These are phyloP conservation scores for Notoglanidium macrostoma DNA, from an alignment of 2,797 vertebrate species.

Conservation along the genomic window DNA sequence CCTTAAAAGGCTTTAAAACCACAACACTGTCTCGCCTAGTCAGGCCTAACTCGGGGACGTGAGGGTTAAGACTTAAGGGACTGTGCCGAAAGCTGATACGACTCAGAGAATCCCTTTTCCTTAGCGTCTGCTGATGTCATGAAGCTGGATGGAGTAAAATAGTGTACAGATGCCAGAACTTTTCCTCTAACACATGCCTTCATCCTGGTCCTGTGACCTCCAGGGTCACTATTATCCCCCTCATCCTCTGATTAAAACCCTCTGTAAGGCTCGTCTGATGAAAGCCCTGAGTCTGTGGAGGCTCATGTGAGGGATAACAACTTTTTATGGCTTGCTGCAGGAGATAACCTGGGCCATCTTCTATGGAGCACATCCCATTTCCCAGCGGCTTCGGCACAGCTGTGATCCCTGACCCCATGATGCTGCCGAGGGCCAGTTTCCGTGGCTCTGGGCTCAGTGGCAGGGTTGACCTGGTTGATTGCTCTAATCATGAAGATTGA, in stretches of 20 bases:
- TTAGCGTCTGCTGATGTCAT: constrained; percentile 25
- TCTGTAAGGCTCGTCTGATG: constrained; percentile 36
- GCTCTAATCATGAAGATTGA: constrained; percentile 55
- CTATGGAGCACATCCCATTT: constrained; percentile 50
- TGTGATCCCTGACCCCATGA: constrained; percentile 57
- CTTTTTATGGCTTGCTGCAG: constrained; percentile 45
- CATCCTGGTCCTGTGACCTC: constrained; percentile 61
- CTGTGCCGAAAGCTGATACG: constrained; percentile 32
- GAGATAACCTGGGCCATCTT: constrained; percentile 59
- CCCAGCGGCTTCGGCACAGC: constrained; percentile 46
- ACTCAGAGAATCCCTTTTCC: constrained; percentile 4
- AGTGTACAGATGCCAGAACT: constrained; percentile 24
- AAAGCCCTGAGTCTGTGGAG: constrained; percentile 44
- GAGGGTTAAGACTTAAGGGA: constrained; percentile 1
- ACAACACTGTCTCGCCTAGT: constrained; percentile 9
- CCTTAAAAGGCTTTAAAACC: constrained; percentile 32
- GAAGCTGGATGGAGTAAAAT: constrained; percentile 15
- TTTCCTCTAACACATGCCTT: constrained; percentile 66
- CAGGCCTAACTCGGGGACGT: background rate
- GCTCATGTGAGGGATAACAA: constrained; percentile 52
- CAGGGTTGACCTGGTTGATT: constrained; percentile 38
- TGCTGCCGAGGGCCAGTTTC: constrained; percentile 36
- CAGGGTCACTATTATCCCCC: constrained; percentile 51
- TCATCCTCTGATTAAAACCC: constrained; percentile 52
- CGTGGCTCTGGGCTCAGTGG: constrained; percentile 38